Evolutionary conservation across 2,888 invertebrate species (phyloP), one percentile per base, ranked within the genome.

Genomic region (Sminthurinus aureus): DNA sequence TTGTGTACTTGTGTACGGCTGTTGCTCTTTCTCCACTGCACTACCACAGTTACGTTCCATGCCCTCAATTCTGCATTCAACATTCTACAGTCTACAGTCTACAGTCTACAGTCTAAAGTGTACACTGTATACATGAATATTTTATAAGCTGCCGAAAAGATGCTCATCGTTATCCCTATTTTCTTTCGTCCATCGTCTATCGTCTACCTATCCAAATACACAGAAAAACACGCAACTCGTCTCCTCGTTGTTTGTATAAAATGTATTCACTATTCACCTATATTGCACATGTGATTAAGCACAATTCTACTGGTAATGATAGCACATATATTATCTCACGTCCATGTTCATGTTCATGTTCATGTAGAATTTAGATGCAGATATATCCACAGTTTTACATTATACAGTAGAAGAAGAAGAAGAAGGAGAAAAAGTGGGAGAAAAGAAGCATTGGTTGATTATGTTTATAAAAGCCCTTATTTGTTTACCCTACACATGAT

Each of bases 401-500:
- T 38, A 6, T 38, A 38, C 38, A 38, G 38, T 38, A 38, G 38
- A 38, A 4, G 38, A 38, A 38, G 38, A 6, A 38, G 6, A 38
- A 38, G 38, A 4, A 38, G 38, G 38, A 38, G 38, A 38, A 38
- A 38, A 38, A 38, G 6, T 38, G 38, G 6, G 6, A n/a, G n/a
- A 8, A 67, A 67, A n/a, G 67, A 20, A 67, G 20, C 71, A 13
- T 24, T 2, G 13, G 6, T 24, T 71, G 71, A 71, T 26, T 71
- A 71, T 71, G 71, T 71, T 71, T 71, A 24, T 71, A 67, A 81
- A 64, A 73, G 81, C 78, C 75, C 83, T 81, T 84, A 84, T 85
- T 86, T 86, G 86, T 86, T 86, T 85, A 86, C 84, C 85, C 67
- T 84, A 83, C 74, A 50, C 74, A 78, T 84, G 84, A 85, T 85